phyloP scores from a whole-genome alignment of 2,888 invertebrate species.

The Dimorphilus gyrociliatus region DNA sequence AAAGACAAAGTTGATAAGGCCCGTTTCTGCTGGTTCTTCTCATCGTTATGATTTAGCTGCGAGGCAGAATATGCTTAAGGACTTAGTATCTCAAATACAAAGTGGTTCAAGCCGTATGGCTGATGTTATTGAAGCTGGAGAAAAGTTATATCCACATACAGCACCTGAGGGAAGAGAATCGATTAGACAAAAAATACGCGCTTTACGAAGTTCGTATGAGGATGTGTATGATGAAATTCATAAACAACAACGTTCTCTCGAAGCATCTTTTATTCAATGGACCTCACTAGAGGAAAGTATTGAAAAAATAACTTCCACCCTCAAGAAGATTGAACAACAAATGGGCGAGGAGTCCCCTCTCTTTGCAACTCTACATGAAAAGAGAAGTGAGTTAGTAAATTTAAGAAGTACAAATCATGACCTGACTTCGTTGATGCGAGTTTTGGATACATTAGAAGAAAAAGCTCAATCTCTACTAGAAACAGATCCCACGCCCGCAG shows the following conservation, averaged over 20 bases:
- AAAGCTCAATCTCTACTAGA: slow-evolving; percentile 58
- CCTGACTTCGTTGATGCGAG: slow-evolving; percentile 40
- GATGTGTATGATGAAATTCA: slow-evolving; percentile 62
- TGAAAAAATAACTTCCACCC: slow-evolving; percentile 60
- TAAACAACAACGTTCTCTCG: slow-evolving; percentile 65
- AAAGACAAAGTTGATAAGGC: too few species aligned
- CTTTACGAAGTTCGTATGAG: slow-evolving; percentile 71
- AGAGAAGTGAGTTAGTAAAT: slow-evolving; percentile 55
- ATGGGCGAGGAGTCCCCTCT: slow-evolving; percentile 61
- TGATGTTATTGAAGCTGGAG: slow-evolving; percentile 58
- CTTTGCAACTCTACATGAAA: slow-evolving; percentile 73
- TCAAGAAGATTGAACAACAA: slow-evolving; percentile 55
- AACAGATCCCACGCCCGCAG: slow-evolving; percentile 46
- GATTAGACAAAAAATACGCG: slow-evolving; percentile 65
- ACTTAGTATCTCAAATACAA: slow-evolving; percentile 53
- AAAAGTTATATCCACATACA: slow-evolving; percentile 77
- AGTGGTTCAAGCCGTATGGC: slow-evolving; percentile 63
- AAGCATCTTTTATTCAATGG: slow-evolving; percentile 76
- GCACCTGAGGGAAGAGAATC: slow-evolving; percentile 75
- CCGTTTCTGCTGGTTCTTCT: too few species aligned
- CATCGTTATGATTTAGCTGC: too few species aligned
- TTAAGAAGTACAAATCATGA: too few species aligned
- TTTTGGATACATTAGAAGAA: slow-evolving; percentile 73
- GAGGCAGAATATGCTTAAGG: too few species aligned
- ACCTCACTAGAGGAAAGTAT: slow-evolving; percentile 76